Conservation (phyloP, 2,888 invertebrate species). For the Neoscelio sp. region DNA sequence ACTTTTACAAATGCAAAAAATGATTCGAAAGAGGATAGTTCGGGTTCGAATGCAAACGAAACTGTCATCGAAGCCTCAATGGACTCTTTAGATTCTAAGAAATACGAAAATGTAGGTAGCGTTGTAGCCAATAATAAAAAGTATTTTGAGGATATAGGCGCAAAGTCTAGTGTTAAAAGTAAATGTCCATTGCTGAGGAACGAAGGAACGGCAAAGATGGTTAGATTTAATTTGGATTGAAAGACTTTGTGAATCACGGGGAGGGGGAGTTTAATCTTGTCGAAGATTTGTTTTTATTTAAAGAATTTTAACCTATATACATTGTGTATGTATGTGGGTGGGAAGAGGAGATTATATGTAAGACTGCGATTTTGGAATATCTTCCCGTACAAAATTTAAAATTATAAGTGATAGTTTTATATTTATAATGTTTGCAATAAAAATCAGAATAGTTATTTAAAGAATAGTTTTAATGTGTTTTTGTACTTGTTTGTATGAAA, state of each 20-base stretch:
- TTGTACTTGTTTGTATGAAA: background rate
- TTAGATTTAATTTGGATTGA: conserved; percentile 75
- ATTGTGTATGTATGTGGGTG: conserved; percentile 6
- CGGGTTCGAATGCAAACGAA: conserved; percentile 1
- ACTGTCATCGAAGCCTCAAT: conserved; percentile 4
- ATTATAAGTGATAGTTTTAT: too few relatives aligned
- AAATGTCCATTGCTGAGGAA: conserved; percentile 69
- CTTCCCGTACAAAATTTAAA: too few relatives aligned
- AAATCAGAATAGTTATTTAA: too few relatives aligned
- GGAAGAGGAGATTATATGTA: conserved; percentile 20
- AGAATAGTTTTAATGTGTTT: conserved; percentile 15
- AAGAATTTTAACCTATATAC: conserved; percentile 5
- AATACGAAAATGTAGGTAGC: background rate
- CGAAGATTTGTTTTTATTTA: conserved; percentile 39
- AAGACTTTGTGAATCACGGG: background rate
- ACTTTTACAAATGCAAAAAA: conserved; percentile 75
- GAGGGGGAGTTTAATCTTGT: conserved; percentile 28
- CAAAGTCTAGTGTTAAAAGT: conserved; percentile 71
- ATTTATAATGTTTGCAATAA: too few relatives aligned
- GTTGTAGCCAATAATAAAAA: conserved; percentile 59
- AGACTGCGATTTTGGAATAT: conserved; percentile 16
- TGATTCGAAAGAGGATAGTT: conserved; percentile 54
- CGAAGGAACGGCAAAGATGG: conserved; percentile 73
- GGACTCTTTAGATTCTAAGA: conserved; percentile 6
- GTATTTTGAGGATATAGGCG: conserved; percentile 56